Evolutionary conservation across 2,888 invertebrate species (phyloP), one percentile per base, ranked within the genome.

Genomic region (Nasonia oneida): DNA sequence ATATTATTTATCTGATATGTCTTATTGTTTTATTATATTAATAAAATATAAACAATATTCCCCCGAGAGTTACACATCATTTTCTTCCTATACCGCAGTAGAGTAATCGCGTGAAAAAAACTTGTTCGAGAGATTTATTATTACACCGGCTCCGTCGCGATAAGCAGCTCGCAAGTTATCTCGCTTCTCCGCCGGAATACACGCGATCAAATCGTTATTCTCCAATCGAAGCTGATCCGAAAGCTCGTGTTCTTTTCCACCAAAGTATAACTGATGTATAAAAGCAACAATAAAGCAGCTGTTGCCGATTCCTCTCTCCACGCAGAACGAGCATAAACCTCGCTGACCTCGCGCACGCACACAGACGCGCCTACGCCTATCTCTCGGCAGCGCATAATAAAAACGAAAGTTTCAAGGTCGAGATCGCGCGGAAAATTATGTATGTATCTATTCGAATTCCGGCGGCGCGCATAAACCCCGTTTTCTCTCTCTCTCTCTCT

Each of bases 361-460:
- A 15, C 1, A 5, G 10, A 15, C 3, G 18, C 10, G 29, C 33
- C 33, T 12, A 37, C 67, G 29, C 23, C 6, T 47, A 71, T 71
- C 80, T 50, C 47, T 78, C 74, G 53, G 5, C 47, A 12, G 42
- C 1, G 42, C 78, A 70, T 42, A 1, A 15, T 12, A 73, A 73
- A 81, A 73, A 64, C 29, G 73, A 61, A 73, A 64, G 77, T 74
- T 74, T 85, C 85, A 85, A 82, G 85, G 85, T 85, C 81, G 73
- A 33, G 47, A 14, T 18, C 47, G 37, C 10, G 10, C 29, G 23
- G 5, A 67, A 67, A 67, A 67, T 33, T 67, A 61, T n/a, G 5
- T 23, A 33, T 33, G 6, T n/a, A 23, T 10, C 2, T 61, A 61
- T 15, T 61, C 33, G 33, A 29, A 67, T 67, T 67, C 33, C 64